These are phyloP conservation scores for Protonibea diacanthus DNA, from an alignment of 2,797 vertebrate genomes.

Conservation along the genomic window DNA sequence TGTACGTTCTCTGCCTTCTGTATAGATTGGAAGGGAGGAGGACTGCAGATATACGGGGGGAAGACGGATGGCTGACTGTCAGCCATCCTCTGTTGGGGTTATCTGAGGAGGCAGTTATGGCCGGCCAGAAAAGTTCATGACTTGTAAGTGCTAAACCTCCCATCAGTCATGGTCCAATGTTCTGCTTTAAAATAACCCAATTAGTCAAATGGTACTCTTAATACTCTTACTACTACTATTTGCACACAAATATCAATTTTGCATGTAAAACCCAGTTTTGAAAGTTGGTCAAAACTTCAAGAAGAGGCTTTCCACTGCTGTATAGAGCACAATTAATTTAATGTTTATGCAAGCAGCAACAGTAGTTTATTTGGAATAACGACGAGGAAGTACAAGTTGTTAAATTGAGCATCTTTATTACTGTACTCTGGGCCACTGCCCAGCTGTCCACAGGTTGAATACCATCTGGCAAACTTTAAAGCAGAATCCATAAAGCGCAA, in stretches of 20 bases:
- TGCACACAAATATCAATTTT: constrained; percentile 13
- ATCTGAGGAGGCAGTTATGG: constrained; percentile 44
- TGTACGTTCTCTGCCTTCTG: constrained; percentile 27
- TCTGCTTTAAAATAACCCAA: constrained; percentile 19
- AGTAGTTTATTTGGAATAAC: constrained; percentile 8
- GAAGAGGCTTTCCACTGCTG: not conserved
- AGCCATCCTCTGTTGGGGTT: constrained; percentile 28
- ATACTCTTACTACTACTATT: not conserved
- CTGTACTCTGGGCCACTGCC: constrained; percentile 38
- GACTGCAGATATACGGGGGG: constrained; percentile 19
- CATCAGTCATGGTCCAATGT: constrained; percentile 40
- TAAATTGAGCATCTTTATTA: constrained; percentile 47
- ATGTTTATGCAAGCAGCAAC: constrained; percentile 9
- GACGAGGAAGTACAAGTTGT: constrained; percentile 15
- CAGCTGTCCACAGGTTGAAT: constrained; percentile 31
- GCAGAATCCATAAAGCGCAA: constrained; percentile 12
- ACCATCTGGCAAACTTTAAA: constrained; percentile 42
- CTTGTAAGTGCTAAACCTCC: constrained; percentile 31
- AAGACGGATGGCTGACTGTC: constrained; percentile 48
- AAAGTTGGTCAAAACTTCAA: not conserved
- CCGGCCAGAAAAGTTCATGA: constrained; percentile 5
- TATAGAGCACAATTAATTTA: not conserved
- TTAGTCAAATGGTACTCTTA: constrained; percentile 10
- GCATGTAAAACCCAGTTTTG: not conserved
- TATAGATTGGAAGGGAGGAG: constrained; percentile 26